Percentiles rank a stretch among this genome's conserved stretches.
These are phyloP conservation scores for Musca domestica DNA, from an alignment of 1,140 invertebrate species.

Conservation along the genomic window DNA sequence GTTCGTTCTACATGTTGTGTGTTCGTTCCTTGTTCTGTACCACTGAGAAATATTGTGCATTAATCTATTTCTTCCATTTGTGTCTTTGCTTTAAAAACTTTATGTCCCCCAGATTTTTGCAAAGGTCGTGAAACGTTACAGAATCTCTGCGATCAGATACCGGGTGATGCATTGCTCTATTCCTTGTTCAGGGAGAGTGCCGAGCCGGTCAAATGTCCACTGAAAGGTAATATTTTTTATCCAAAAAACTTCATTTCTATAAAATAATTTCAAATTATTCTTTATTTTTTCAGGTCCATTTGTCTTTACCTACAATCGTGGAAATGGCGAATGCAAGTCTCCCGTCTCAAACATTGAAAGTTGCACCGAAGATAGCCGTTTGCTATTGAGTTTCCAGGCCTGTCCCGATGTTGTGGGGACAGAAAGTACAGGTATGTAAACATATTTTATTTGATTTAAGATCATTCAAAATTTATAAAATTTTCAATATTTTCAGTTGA, in stretches of 20 bases:
- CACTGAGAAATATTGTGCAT: conserved; percentile 47
- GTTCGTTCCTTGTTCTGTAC: too few relatives aligned
- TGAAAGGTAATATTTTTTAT: conserved; percentile 59
- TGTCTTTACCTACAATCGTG: conserved; percentile 64
- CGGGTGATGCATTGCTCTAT: conserved; percentile 81
- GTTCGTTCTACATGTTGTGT: too few relatives aligned
- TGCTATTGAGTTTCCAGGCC: conserved; percentile 86
- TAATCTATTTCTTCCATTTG: conserved; percentile 52
- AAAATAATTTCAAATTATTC: conserved; percentile 1
- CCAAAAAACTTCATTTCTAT: background rate
- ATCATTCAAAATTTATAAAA: background rate
- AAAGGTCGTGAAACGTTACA: conserved; percentile 71
- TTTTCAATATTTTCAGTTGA: conserved; percentile 65
- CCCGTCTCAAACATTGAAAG: conserved; percentile 84
- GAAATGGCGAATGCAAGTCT: conserved; percentile 78
- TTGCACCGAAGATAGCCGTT: conserved; percentile 82
- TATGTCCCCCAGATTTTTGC: conserved; percentile 70
- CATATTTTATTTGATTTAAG: background rate
- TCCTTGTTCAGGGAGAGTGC: conserved; percentile 85
- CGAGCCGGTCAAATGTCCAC: conserved; percentile 76
- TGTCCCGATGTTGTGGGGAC: conserved; percentile 85
- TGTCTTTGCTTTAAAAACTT: conserved; percentile 46
- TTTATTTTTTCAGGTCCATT: conserved; percentile 43
- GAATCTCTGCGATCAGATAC: conserved; percentile 79
- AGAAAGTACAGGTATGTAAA: conserved; percentile 70